These are phyloP conservation scores for Fragum whitleyi DNA, from an alignment of 2,888 invertebrate genomes.

Conservation along the genomic window DNA sequence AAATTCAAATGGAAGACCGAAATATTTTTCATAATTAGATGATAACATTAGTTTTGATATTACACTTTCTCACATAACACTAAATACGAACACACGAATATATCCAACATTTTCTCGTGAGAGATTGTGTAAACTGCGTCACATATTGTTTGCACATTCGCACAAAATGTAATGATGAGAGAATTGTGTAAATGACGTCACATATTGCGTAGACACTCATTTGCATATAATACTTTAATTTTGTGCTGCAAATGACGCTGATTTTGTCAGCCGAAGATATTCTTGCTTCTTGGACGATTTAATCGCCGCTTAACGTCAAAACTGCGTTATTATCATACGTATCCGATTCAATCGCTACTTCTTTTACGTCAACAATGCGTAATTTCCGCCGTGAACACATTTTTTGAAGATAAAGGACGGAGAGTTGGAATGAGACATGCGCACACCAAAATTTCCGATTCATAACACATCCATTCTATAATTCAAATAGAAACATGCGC, in stretches of 20 bases:
- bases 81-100: too few species aligned
- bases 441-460: neutral
- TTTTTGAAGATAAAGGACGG: neutral
- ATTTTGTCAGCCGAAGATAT: neutral
- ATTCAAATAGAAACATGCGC: too few species aligned
- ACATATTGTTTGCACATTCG: too few species aligned
- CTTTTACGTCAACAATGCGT: too few species aligned
- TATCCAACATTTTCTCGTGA: too few species aligned
- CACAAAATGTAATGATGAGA: neutral
- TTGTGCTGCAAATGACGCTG: slow-evolving; percentile 6
- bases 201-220: slow-evolving; percentile 3
- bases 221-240: slow-evolving; percentile 2
- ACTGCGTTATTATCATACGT: neutral
- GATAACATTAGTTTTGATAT: too few species aligned
- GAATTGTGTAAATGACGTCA: neutral
- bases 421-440: too few species aligned
- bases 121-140: neutral
- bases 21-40: too few species aligned
- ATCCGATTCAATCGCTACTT: too few species aligned
- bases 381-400: neutral
- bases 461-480: too few species aligned
- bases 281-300: neutral
- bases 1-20: too few species aligned
- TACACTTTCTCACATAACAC: too few species aligned
- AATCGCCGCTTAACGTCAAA: neutral